Evolutionary conservation across 2,888 invertebrate species (phyloP).

Genomic region (Limnephilus auricula): DNA sequence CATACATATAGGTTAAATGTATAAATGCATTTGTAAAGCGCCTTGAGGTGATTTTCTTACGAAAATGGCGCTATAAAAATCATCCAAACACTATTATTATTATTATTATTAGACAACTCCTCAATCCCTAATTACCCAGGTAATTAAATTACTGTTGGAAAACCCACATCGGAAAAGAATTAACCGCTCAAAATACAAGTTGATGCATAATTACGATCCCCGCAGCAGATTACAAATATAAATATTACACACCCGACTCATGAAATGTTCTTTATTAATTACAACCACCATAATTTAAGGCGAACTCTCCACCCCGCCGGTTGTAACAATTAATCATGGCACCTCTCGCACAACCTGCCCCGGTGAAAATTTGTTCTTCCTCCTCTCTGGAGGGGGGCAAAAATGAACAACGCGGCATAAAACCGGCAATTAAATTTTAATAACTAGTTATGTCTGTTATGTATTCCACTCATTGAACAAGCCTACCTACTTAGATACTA

Average conservation of each 20-base stretch:
- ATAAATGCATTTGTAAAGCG: too few species aligned
- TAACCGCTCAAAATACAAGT: constrained; percentile 14
- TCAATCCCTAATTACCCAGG: not conserved
- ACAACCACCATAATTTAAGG: constrained; percentile 16
- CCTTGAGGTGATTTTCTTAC: too few species aligned
- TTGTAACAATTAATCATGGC: constrained; percentile 28
- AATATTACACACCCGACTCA: not conserved
- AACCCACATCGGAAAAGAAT: constrained; percentile 10
- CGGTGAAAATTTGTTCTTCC: not conserved
- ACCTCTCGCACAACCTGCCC: constrained; percentile 17
- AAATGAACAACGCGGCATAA: not conserved
- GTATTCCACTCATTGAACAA: not conserved
- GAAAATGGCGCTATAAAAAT: too few species aligned
- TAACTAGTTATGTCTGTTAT: not conserved
- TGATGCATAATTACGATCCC: constrained; percentile 26
- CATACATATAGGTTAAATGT: too few species aligned
- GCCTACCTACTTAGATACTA: too few species aligned
- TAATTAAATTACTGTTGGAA: constrained; percentile 14
- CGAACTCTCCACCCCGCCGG: constrained; percentile 15
- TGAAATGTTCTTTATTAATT: constrained; percentile 39
- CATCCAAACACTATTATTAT: too few species aligned
- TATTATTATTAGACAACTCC: too few species aligned
- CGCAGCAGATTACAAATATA: not conserved
- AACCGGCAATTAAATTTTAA: not conserved
- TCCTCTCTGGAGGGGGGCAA: not conserved